Conservation (phyloP, 2,797 vertebrate species). For the Sebastes miniatus region DNA sequence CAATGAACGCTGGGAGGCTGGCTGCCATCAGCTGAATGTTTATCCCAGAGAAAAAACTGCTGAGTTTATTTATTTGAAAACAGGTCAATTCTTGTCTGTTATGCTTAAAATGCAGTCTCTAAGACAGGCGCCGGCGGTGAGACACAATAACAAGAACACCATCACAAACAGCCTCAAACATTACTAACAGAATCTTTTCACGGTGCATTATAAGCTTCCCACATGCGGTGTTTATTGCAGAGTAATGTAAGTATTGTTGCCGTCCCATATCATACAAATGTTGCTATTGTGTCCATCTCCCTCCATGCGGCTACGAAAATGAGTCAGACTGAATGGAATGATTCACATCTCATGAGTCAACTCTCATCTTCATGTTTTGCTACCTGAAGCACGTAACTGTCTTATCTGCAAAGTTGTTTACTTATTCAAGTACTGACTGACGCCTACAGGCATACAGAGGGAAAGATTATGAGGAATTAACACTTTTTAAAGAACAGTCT, state of each 20-base stretch:
- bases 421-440: constrained; percentile 34
- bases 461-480: constrained; percentile 52
- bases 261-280: not conserved
- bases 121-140: not conserved
- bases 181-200: not conserved
- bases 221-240: not conserved
- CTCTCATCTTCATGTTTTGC: constrained; percentile 24
- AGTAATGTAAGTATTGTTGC: not conserved
- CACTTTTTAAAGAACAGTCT: not conserved
- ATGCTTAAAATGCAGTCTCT: not conserved
- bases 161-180: not conserved
- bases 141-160: constrained; percentile 7
- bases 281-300: not conserved
- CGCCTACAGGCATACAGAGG: constrained; percentile 22
- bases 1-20: constrained; percentile 8
- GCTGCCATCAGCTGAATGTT: constrained; percentile 14
- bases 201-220: not conserved
- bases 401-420: constrained; percentile 39
- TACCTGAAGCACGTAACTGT: constrained; percentile 26
- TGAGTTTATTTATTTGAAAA: not conserved
- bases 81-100: not conserved
- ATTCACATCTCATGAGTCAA: constrained; percentile 25
- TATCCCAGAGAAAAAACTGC: constrained; percentile 12
- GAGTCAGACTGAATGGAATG: not conserved
- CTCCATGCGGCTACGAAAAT: not conserved